Evolutionary conservation across 37 sponge, comb jelly and placozoan genomes (phyloP), one percentile per base, ranked within the genome.

Genomic region (Agelas oroides): DNA sequence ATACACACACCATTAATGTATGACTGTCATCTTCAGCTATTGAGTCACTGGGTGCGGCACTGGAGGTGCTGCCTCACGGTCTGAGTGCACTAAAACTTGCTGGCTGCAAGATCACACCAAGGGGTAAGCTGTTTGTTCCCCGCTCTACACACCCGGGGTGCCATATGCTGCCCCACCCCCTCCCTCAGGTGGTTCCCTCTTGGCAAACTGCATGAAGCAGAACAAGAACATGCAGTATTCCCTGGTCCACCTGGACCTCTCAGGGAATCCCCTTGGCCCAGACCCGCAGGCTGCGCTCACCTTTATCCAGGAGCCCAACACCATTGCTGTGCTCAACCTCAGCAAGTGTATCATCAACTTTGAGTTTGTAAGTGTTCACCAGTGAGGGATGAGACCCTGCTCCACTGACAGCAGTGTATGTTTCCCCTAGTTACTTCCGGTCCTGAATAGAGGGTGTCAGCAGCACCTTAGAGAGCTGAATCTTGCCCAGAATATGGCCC

Each of bases 301-400:
- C 25, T 94, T 94, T 63, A 36, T 94, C 2, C 82, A 90, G 28
- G 94, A 94, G 40, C 84, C 90, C 16, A 81, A 94, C 8, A 77
- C 84, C n/a, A 41, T 94, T 5, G 70, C 91, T 38, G 78, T 75
- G 0, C 84, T 94, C 63, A 86, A 90, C 58, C 84, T 94, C 40
- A 77, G 91, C 53, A 73, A 70, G 16, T 90, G 91, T 66, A 71
- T 71, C 23, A 73, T 94, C 35, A 56, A 15, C 37, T 83, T 90
- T 63, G 94, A 94, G 2, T 57, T 58, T 18, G 87, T 91, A 19
- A 46, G 46, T 8, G 63, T 53, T 64, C 37, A 57, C 25, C 28
- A 12, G 25, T 78, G 14, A 13, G 23, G 8, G 46, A 46, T 46
- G 46, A 46, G 46, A 46, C 46, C 46, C 6, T 46, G 46, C 46